Base-by-base conservation (phyloP, 2,888 invertebrate species). In the Pollenia amentaria region DNA sequence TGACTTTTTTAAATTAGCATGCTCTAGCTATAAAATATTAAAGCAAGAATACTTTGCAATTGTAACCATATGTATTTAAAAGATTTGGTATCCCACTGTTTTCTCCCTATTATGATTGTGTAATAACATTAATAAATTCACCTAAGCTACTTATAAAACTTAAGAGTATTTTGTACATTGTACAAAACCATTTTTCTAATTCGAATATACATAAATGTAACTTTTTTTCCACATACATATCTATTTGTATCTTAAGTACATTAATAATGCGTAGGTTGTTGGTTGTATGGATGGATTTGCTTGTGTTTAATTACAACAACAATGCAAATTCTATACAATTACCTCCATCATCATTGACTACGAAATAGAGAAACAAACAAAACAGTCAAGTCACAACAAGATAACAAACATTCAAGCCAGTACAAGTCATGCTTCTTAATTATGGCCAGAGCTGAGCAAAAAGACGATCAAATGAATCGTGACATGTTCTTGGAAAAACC, bases 401-500 rank as follows among this genome's bases (percentile, higher is more conserved):
- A 21, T 38, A 72, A 53, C 38, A 57, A 38, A 48, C 60, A 64
- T 65, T 38, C 64, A 62, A 76, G 75, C 48, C 55, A 81, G 72
- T 72, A 81, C 81, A 81, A 77, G 85, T 70, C 81, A 77, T 76
- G 85, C 46, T 77, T 85, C 55, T 81, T 77, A 81, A 73, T 77
- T 85, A 62, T 73, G 51, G 53, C 72, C 69, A 85, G 53, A 2
- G 75, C 51, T 69, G 10, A 53, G 42, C 60, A 60, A 62, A 82
- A 69, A 78, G 82, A 75, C 67, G 69, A 75, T 79, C 53, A 57
- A 82, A 64, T 46, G 78, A 75, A 64, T 86, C 85, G 85, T 86
- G 85, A 86, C 85, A 67, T 64, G 85, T 86, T 86, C 82, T 86
- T 78, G 85, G 82, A 79, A 82, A 82, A 86, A 67, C 85, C 85